Conservation (phyloP, 2,888 invertebrate genomes). For the Pollenia amentaria region DNA sequence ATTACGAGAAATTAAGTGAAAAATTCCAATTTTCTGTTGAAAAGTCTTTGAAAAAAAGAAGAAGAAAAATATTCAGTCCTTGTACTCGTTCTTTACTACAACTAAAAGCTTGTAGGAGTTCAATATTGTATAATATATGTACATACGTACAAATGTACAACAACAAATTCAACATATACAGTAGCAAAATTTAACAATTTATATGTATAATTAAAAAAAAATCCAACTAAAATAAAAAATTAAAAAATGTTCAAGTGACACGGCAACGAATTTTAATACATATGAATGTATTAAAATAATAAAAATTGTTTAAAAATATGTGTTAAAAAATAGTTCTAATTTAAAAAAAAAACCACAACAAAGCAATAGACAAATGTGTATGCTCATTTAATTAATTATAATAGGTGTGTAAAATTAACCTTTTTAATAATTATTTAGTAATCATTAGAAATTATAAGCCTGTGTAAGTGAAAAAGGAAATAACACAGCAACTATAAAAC, state of each 20-base stretch:
- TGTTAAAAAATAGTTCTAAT: neutral
- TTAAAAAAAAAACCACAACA: neutral
- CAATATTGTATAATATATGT: slow-evolving; percentile 76
- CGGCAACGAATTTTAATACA: slow-evolving; percentile 22
- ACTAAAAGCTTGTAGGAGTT: slow-evolving; percentile 77
- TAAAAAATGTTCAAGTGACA: slow-evolving; percentile 46
- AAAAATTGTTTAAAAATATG: neutral
- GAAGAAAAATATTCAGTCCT: slow-evolving; percentile 75
- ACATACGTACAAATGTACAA: slow-evolving; percentile 45
- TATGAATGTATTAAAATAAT: slow-evolving; percentile 4
- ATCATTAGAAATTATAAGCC: no score
- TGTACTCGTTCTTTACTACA: slow-evolving; percentile 76
- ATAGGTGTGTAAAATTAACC: no score
- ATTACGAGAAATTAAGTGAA: slow-evolving; percentile 39
- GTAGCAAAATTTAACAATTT: slow-evolving; percentile 41
- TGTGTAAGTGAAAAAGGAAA: no score
- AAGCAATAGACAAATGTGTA: no score
- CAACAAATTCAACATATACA: slow-evolving; percentile 33
- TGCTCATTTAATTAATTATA: no score
- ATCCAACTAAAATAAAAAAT: slow-evolving; percentile 51
- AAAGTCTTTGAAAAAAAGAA: slow-evolving; percentile 55
- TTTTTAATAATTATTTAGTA: no score
- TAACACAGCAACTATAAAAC: neutral
- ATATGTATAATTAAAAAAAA: slow-evolving; percentile 45
- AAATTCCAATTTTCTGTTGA: slow-evolving; percentile 19